These are phyloP conservation scores for Drosophila mimica DNA, from an alignment of 2,888 invertebrate species.

Conservation along the genomic window DNA sequence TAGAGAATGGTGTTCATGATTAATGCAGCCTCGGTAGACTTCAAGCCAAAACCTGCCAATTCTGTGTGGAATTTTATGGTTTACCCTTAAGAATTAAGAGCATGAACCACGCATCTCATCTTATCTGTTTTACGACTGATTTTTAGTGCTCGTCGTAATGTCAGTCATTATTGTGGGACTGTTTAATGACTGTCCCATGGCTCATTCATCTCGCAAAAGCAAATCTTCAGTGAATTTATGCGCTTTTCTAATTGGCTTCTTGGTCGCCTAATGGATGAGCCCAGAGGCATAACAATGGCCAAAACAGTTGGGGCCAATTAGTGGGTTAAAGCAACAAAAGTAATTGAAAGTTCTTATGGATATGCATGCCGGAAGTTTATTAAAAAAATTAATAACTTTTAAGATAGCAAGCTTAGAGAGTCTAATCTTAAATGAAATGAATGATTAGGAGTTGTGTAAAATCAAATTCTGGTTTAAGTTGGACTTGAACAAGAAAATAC, in stretches of 20 bases:
- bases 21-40: constrained; percentile 10
- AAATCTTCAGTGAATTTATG: constrained; percentile 53
- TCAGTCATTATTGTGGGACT: constrained; percentile 61
- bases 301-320: constrained; percentile 41
- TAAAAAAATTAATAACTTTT: constrained; percentile 23
- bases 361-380: constrained; percentile 16
- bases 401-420: not conserved
- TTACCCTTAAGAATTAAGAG: constrained; percentile 39
- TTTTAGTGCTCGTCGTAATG: constrained; percentile 70
- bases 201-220: constrained; percentile 27
- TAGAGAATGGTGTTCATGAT: constrained; percentile 10
- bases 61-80: constrained; percentile 30
- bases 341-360: constrained; percentile 41
- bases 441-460: not conserved
- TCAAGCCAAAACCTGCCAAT: not conserved
- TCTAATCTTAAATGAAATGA: too few species aligned
- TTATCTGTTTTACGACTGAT: constrained; percentile 67
- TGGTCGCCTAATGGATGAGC: constrained; percentile 61
- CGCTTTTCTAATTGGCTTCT: constrained; percentile 56
- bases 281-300: constrained; percentile 29
- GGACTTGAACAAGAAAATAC: not conserved
- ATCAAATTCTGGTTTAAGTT: not conserved
- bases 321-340: constrained; percentile 27
- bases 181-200: constrained; percentile 62
- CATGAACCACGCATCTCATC: constrained; percentile 31